A percentile compares a stretch with the other conserved stretches of the same genome.
Evolutionary conservation across 2,888 invertebrate genomes (phyloP).

Genomic region (Dicycla oo): DNA sequence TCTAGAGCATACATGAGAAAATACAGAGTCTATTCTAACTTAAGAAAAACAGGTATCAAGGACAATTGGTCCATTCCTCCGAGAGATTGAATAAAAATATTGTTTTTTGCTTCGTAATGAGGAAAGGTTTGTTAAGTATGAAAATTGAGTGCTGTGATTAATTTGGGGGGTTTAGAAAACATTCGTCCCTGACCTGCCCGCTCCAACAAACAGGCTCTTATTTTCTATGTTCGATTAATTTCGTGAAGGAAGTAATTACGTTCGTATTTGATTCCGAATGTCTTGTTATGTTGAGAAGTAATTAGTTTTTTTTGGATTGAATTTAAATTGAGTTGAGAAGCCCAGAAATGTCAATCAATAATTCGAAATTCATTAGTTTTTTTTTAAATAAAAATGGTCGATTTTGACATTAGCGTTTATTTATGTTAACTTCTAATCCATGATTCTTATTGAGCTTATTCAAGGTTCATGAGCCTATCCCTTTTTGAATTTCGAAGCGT

Average conservation of each 20-base stretch:
- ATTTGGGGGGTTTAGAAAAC: conserved; percentile 31
- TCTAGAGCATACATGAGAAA: background rate
- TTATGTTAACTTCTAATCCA: background rate
- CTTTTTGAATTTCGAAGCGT: conserved; percentile 1
- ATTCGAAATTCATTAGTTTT: background rate
- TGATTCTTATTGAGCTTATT: background rate
- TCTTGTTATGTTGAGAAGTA: background rate
- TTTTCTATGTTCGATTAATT: conserved; percentile 23
- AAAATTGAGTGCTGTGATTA: conserved; percentile 46
- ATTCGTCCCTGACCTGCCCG: conserved; percentile 34
- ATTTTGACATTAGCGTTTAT: background rate
- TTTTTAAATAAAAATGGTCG: background rate
- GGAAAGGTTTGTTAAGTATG: conserved; percentile 37
- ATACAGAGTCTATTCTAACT: background rate
- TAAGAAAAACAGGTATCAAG: conserved; percentile 3
- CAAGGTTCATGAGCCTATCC: background rate
- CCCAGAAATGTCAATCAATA: background rate
- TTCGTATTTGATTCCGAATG: conserved; percentile 9
- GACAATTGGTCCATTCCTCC: background rate
- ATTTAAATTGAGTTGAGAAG: background rate
- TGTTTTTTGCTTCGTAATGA: conserved; percentile 23
- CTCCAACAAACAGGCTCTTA: conserved; percentile 24
- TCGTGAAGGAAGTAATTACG: conserved; percentile 25
- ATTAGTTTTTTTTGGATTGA: conserved; percentile 1
- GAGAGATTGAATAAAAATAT: background rate